Conservation (phyloP, 2,113 vertebrate species). For the Jacana jacana region DNA sequence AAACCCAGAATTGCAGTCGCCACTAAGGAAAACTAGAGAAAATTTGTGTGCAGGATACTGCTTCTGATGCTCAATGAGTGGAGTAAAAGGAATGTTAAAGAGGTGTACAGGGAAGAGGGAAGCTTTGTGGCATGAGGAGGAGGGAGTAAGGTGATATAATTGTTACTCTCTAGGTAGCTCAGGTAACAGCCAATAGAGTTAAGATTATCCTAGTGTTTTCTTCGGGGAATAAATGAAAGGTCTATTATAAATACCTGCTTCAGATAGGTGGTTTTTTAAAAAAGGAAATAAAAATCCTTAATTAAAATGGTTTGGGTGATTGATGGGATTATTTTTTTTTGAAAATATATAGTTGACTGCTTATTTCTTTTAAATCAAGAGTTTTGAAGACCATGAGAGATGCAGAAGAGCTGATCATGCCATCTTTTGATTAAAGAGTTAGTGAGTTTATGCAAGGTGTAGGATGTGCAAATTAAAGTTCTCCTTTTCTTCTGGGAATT, state of each 20-base stretch:
- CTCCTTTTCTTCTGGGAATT: background rate
- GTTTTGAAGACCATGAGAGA: background rate
- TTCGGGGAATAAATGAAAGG: background rate
- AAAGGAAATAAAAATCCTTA: too few species aligned
- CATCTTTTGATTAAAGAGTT: background rate
- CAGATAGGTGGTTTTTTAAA: too few species aligned
- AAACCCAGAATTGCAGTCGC: background rate
- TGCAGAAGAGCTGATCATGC: background rate
- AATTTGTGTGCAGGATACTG: background rate
- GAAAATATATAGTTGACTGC: background rate
- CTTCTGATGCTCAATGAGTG: background rate
- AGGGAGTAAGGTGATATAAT: background rate
- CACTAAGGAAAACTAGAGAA: background rate
- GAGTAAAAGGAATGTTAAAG: background rate
- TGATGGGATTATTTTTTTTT: background rate
- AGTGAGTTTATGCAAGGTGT: background rate
- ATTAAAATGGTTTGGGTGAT: background rate
- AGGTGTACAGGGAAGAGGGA: background rate
- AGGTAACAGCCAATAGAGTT: constrained; percentile 14
- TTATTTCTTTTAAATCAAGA: background rate
- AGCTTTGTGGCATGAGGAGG: background rate
- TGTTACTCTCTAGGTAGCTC: background rate
- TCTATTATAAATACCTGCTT: background rate
- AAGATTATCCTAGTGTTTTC: background rate
- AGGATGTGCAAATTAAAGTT: background rate